phyloP scores from a whole-genome alignment of 2,113 vertebrate genomes.

The Sylvilagus bachmani region DNA sequence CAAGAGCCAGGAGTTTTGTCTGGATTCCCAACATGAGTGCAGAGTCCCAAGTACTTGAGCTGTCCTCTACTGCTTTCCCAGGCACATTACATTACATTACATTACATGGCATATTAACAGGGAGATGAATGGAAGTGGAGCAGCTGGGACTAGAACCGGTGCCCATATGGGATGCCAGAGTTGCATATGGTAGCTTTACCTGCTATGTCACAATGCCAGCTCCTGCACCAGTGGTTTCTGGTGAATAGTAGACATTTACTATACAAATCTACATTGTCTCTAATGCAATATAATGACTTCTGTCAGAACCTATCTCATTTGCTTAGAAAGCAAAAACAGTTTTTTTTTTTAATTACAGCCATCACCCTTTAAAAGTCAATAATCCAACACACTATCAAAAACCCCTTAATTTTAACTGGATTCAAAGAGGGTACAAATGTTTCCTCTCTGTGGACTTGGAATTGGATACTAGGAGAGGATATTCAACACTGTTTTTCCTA shows the following conservation, averaged over 20 bases:
- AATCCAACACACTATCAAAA: not conserved
- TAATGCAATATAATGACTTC: not conserved
- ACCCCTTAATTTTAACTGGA: not conserved
- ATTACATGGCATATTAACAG: too few species aligned
- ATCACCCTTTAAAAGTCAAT: not conserved
- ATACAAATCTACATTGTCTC: not conserved
- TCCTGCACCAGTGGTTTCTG: not conserved
- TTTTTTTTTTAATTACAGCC: not conserved
- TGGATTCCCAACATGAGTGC: too few species aligned
- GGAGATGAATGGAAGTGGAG: too few species aligned
- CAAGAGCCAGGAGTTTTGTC: too few species aligned
- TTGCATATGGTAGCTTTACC: too few species aligned
- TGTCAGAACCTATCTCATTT: not conserved
- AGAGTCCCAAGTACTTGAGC: too few species aligned
- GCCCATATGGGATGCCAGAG: too few species aligned
- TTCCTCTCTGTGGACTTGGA: not conserved
- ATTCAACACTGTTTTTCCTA: not conserved
- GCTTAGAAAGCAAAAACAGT: not conserved
- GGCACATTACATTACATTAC: too few species aligned
- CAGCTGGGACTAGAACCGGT: too few species aligned
- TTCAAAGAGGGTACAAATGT: not conserved
- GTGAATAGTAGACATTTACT: not conserved
- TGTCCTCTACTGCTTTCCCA: too few species aligned
- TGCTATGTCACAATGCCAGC: too few species aligned
- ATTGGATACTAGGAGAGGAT: not conserved